Evolutionary conservation across 1,140 invertebrate genomes (phyloP).

Genomic region (Callitettix versicolor): DNA sequence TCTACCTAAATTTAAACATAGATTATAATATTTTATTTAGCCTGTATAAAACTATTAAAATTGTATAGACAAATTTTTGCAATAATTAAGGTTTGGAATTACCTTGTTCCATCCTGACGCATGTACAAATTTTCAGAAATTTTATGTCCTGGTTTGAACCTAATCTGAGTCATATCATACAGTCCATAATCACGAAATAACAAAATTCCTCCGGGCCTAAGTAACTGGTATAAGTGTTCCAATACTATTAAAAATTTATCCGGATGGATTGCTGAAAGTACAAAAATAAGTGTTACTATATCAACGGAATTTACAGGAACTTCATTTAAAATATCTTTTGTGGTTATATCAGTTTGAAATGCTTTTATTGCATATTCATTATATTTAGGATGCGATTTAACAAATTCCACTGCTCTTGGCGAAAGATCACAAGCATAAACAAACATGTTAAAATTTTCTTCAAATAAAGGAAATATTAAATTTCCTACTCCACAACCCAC

Average conservation of each 20-base stretch:
- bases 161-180: constrained; percentile 94
- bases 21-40: no score
- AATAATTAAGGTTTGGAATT: constrained; percentile 22
- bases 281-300: constrained; percentile 63
- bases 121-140: constrained; percentile 92
- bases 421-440: constrained; percentile 94
- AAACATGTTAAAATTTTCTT: constrained; percentile 60
- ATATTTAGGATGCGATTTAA: constrained; percentile 58
- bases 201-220: constrained; percentile 73
- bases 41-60: no score
- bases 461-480: constrained; percentile 84
- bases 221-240: constrained; percentile 51
- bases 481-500: constrained; percentile 97
- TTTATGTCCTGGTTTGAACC: constrained; percentile 88
- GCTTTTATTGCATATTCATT: constrained; percentile 52
- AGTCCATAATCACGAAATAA: constrained; percentile 94
- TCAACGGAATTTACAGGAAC: constrained; percentile 45
- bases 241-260: constrained; percentile 62
- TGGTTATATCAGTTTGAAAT: constrained; percentile 64
- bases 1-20: no score
- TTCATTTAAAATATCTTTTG: constrained; percentile 45
- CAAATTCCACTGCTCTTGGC: constrained; percentile 75
- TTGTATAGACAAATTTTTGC: no score
- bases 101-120: constrained; percentile 94
- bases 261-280: constrained; percentile 68